A percentile compares a stretch with the other conserved stretches of the same genome.
Conservation (phyloP, 2,113 vertebrate species). For the Cichladusa arquata region DNA sequence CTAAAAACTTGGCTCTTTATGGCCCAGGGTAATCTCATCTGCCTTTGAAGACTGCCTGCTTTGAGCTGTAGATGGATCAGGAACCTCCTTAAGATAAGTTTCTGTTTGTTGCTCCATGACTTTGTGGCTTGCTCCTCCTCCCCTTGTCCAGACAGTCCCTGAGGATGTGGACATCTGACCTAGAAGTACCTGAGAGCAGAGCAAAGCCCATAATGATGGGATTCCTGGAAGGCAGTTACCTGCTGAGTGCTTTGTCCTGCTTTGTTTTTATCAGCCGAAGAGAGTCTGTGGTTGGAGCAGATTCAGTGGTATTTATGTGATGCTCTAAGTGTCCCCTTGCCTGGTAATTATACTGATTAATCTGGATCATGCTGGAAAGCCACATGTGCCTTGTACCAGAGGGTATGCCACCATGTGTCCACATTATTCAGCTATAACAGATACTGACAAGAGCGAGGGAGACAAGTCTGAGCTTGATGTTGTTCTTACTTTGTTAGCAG, state of each 20-base stretch:
- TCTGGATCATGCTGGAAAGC: slow-evolving; percentile 41
- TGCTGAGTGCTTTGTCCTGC: neutral
- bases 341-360: slow-evolving; percentile 56
- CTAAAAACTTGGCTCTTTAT: neutral
- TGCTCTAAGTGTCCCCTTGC: slow-evolving; percentile 25
- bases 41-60: neutral
- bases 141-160: neutral
- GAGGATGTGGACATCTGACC: neutral
- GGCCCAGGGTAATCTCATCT: neutral
- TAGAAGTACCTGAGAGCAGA: neutral
- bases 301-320: neutral
- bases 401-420: neutral
- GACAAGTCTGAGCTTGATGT: neutral
- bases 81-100: neutral
- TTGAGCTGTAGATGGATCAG: neutral
- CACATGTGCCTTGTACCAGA: slow-evolving; percentile 10
- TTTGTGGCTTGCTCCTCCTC: neutral
- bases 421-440: slow-evolving; percentile 12
- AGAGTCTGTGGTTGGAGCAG: neutral
- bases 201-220: neutral
- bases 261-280: neutral
- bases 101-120: neutral
- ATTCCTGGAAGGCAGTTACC: neutral
- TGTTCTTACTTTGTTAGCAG: slow-evolving; percentile 9
- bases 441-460: slow-evolving; percentile 10